Evolutionary conservation across 1,140 invertebrate genomes (phyloP).

Genomic region (Acromyrmex charruanus): DNA sequence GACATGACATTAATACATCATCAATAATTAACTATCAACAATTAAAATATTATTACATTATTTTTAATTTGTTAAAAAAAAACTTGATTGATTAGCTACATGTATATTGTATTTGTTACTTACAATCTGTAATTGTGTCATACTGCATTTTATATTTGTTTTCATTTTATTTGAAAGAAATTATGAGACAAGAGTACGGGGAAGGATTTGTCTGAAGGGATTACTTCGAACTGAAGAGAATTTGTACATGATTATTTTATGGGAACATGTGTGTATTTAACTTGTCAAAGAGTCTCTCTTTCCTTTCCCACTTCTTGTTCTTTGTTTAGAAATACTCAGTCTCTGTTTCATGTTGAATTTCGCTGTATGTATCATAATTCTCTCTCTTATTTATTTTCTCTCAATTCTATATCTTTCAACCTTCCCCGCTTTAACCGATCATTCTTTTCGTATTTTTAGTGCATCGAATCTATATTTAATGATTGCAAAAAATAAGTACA

Average conservation of each 20-base stretch:
- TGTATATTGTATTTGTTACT: background rate
- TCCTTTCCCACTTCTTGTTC: conserved; percentile 4
- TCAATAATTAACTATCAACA: background rate
- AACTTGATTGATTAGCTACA: background rate
- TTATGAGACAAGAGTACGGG: background rate
- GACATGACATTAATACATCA: too few relatives aligned
- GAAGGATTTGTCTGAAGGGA: background rate
- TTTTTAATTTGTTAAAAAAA: background rate
- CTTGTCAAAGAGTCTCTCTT: conserved; percentile 1
- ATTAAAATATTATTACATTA: background rate
- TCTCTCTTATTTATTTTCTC: background rate
- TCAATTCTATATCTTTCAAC: background rate
- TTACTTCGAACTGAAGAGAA: background rate
- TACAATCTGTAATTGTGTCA: background rate
- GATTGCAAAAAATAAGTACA: background rate
- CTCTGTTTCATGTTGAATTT: conserved; percentile 7
- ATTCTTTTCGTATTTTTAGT: background rate
- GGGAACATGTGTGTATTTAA: background rate
- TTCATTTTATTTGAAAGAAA: background rate
- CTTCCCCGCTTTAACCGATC: too few relatives aligned
- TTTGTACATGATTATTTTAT: conserved; percentile 18
- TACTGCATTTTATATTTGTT: background rate
- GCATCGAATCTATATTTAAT: background rate
- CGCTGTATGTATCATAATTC: background rate
- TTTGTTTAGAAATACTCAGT: background rate